phyloP scores from a whole-genome alignment of 1,140 invertebrate genomes.

The Drosophila willistoni region DNA sequence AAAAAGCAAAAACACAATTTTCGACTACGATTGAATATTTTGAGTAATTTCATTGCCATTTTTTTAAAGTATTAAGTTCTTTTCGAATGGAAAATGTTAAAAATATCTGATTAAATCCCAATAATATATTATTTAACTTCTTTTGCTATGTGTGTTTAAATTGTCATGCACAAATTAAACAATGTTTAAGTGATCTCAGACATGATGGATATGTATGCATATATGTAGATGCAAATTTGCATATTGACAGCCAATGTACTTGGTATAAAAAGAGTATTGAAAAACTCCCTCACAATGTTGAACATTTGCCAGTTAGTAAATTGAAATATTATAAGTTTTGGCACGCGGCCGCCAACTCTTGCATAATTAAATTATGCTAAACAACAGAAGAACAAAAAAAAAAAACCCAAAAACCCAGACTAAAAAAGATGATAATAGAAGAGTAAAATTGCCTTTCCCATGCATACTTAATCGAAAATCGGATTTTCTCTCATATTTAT shows the following conservation, averaged over 20 bases:
- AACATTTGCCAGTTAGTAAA: conserved; percentile 73
- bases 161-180: no score
- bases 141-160: no score
- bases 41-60: no score
- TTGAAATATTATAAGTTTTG: conserved; percentile 76
- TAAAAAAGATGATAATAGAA: not conserved
- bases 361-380: conserved; percentile 72
- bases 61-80: no score
- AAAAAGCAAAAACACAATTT: no score
- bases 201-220: no score
- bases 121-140: no score
- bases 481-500: conserved; percentile 66
- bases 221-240: no score
- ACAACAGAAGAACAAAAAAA: conserved; percentile 22
- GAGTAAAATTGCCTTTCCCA: conserved; percentile 25
- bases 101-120: no score
- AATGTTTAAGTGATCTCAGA: no score
- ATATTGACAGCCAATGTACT: not conserved
- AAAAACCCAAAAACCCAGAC: not conserved
- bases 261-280: not conserved
- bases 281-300: conserved; percentile 42
- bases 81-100: no score
- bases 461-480: conserved; percentile 73
- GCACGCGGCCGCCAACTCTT: conserved; percentile 69
- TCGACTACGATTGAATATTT: no score